These are phyloP conservation scores for Laothoe populi DNA, from an alignment of 2,888 invertebrate species.

Conservation along the genomic window DNA sequence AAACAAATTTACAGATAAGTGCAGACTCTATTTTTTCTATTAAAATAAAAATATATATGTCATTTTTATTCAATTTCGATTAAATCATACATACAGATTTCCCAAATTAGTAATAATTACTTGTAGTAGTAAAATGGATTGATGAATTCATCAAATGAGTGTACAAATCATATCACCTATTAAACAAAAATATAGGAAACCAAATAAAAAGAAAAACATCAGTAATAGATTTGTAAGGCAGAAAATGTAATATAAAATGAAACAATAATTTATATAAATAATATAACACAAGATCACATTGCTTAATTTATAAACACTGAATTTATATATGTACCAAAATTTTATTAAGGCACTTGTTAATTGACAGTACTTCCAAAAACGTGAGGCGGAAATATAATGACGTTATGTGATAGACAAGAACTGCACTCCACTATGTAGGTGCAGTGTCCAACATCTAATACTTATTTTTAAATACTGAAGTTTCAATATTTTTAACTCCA, in stretches of 20 bases:
- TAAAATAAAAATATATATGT: too few relatives aligned
- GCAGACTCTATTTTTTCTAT: too few relatives aligned
- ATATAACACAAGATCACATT: conserved; percentile 5
- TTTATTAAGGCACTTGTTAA: conserved; percentile 22
- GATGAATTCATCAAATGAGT: not conserved
- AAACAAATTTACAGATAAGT: too few relatives aligned
- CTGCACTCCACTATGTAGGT: conserved; percentile 20
- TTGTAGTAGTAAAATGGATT: too few relatives aligned
- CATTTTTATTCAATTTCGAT: too few relatives aligned
- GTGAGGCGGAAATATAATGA: conserved; percentile 20
- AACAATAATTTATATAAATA: not conserved
- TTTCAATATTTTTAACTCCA: conserved; percentile 36
- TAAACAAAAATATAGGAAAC: not conserved
- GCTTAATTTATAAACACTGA: conserved; percentile 10
- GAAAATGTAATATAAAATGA: too few relatives aligned
- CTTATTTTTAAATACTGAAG: conserved; percentile 45
- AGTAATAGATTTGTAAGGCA: too few relatives aligned
- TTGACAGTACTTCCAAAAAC: conserved; percentile 16
- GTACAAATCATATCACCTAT: not conserved
- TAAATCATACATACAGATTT: too few relatives aligned
- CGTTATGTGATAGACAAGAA: conserved; percentile 11
- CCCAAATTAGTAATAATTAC: too few relatives aligned
- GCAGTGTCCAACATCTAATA: conserved; percentile 13
- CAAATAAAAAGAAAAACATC: not conserved
- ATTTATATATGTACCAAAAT: conserved; percentile 14